Conservation (phyloP, 2,888 invertebrate species). For the Xanthia togata region DNA sequence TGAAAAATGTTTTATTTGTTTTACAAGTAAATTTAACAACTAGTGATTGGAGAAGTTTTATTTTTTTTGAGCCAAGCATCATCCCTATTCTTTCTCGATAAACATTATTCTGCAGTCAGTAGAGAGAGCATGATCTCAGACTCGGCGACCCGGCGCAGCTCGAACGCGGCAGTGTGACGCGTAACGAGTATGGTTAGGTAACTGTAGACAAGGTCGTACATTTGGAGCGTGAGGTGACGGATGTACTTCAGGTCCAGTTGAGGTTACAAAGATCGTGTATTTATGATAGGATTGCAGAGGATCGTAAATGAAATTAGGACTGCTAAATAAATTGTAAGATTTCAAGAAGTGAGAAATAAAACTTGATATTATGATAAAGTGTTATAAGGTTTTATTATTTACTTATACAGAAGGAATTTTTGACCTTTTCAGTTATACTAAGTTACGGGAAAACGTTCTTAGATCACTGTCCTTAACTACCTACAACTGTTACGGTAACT, state of each 20-base stretch:
- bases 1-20: no score
- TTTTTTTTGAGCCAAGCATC: no score
- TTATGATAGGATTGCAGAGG: not conserved
- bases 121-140: no score
- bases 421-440: not conserved
- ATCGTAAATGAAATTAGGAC: not conserved
- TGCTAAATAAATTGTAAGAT: not conserved
- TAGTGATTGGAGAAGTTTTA: no score
- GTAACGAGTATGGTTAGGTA: not conserved
- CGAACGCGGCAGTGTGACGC: not conserved
- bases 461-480: not conserved
- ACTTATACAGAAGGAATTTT: not conserved
- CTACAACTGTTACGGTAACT: not conserved
- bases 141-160: no score
- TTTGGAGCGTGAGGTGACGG: no score
- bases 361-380: not conserved
- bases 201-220: conserved; percentile 45
- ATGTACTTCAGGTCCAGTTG: no score
- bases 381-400: not conserved
- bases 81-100: no score
- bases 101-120: no score
- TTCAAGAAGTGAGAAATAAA: not conserved
- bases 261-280: not conserved
- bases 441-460: not conserved
- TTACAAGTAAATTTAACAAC: no score